Evolutionary conservation across 2,797 vertebrate species (phyloP).

Genomic region (Silurus lanzhouensis): DNA sequence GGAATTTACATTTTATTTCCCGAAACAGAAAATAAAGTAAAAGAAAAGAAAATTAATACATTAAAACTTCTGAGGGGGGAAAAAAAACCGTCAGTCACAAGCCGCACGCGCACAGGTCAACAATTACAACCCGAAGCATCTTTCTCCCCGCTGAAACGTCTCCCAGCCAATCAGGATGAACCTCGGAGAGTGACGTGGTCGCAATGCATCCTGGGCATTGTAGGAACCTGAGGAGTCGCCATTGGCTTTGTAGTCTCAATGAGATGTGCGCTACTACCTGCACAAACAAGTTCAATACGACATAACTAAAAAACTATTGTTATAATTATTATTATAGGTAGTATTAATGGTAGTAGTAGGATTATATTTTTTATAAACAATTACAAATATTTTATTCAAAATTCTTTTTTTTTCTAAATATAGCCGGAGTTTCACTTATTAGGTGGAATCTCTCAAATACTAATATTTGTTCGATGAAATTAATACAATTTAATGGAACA

Average conservation of each 20-base stretch:
- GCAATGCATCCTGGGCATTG: constrained; percentile 7
- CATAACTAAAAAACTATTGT: not conserved
- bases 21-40: not conserved
- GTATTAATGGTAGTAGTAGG: no score
- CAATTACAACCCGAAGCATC: constrained; percentile 20
- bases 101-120: constrained; percentile 19
- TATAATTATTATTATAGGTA: no score
- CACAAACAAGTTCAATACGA: not conserved
- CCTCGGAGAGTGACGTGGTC: not conserved
- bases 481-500: no score
- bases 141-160: not conserved
- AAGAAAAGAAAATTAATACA: not conserved
- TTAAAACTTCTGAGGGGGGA: not conserved
- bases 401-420: no score
- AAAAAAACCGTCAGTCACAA: constrained; percentile 13
- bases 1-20: not conserved
- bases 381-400: no score
- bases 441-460: no score
- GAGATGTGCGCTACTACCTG: not conserved
- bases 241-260: constrained; percentile 7
- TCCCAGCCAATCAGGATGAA: constrained; percentile 7
- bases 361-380: no score
- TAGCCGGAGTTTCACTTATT: no score
- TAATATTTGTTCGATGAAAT: no score
- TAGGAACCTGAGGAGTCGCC: not conserved